These are phyloP conservation scores for Pteropus rufus DNA, from an alignment of 2,797 vertebrate genomes.

Conservation along the genomic window DNA sequence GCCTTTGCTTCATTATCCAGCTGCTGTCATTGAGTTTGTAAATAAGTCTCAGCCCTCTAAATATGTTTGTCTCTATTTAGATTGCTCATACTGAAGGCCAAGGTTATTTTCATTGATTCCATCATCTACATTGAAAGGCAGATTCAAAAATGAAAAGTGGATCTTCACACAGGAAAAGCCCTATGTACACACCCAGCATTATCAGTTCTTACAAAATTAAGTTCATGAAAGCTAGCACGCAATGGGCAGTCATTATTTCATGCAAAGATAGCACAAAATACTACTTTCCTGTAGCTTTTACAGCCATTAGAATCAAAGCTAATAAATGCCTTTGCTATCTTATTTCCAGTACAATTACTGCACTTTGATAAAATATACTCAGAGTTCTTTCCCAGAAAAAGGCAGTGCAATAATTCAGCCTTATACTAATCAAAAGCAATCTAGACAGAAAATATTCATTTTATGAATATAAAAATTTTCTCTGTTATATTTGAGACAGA, in stretches of 20 bases:
- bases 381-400: constrained; percentile 1
- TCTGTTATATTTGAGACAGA: background rate
- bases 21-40: background rate
- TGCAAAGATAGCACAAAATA: background rate
- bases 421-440: constrained; percentile 57
- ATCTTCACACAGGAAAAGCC: background rate
- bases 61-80: background rate
- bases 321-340: background rate
- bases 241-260: background rate
- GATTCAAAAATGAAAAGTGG: background rate
- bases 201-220: background rate
- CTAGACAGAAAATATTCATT: constrained; percentile 48
- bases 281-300: background rate
- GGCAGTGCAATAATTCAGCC: background rate
- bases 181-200: background rate
- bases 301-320: constrained; percentile 35
- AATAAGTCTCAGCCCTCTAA: background rate
- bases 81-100: background rate
- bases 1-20: background rate
- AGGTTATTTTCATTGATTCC: background rate
- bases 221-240: background rate
- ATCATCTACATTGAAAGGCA: background rate
- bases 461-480: constrained; percentile 47
- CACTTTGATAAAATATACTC: constrained; percentile 46
- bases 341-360: constrained; percentile 48